Conservation (phyloP, 2,113 vertebrate species). For the Eulemur macaco region DNA sequence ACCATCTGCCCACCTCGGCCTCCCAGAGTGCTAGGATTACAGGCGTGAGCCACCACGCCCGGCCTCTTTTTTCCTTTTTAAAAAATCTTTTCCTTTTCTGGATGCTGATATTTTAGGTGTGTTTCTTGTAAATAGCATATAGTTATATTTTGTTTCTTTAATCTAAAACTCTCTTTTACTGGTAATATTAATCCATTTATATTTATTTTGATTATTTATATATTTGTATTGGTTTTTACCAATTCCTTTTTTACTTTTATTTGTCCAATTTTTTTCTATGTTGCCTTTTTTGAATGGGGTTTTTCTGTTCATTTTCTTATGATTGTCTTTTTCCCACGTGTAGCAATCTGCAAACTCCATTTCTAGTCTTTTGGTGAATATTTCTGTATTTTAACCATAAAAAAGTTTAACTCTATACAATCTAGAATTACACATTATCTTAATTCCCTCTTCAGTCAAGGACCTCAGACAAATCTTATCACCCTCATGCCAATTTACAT, state of each 20-base stretch:
- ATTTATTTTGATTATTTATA: neutral
- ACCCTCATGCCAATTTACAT: neutral
- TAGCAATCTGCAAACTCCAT: neutral
- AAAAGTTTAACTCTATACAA: neutral
- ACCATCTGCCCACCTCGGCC: no score
- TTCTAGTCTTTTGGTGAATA: neutral
- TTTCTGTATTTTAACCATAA: neutral
- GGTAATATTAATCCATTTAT: neutral
- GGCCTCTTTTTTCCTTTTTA: neutral
- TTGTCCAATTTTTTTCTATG: neutral
- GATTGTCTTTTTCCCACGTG: neutral
- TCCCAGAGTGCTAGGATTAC: no score
- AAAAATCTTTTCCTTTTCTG: neutral
- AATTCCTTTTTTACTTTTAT: neutral
- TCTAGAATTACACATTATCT: neutral
- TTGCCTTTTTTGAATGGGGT: neutral
- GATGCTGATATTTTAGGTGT: neutral
- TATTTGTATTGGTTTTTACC: neutral
- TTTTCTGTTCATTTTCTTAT: neutral
- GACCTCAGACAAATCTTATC: neutral
- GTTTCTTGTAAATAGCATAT: neutral
- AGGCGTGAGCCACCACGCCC: no score
- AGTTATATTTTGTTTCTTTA: neutral
- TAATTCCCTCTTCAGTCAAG: neutral
- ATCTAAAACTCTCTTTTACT: neutral